Percentiles rank a stretch among this genome's conserved stretches.
phyloP scores from a whole-genome alignment of 1,140 invertebrate genomes.

The Cotesia glomerata region DNA sequence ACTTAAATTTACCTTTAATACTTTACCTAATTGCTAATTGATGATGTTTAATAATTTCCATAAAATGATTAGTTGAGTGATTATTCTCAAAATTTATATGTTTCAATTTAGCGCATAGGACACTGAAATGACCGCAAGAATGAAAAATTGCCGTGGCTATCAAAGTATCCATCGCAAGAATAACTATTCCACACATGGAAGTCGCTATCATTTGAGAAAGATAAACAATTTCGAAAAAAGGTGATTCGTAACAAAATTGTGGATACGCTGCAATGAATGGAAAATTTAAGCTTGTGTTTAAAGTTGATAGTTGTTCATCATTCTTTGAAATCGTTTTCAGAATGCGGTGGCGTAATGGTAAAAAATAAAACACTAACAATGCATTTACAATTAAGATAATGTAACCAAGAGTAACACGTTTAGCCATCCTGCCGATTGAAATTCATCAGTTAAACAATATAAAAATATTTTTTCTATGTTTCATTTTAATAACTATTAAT shows the following conservation, averaged over 20 bases:
- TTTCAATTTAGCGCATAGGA: conserved; percentile 37
- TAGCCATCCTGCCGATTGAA: conserved; percentile 36
- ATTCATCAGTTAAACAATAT: neutral
- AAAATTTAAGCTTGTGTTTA: conserved; percentile 29
- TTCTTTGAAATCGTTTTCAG: conserved; percentile 5
- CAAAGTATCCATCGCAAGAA: conserved; percentile 43
- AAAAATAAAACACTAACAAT: conserved; percentile 41
- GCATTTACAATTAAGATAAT: conserved; percentile 41
- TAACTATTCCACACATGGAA: conserved; percentile 37
- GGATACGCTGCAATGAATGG: conserved; percentile 45
- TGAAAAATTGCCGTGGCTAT: conserved; percentile 47
- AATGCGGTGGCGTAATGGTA: conserved; percentile 37
- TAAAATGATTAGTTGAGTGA: neutral
- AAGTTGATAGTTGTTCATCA: conserved; percentile 6
- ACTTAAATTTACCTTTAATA: neutral
- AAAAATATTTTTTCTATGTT: neutral
- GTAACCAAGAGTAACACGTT: conserved; percentile 40
- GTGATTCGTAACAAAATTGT: conserved; percentile 37
- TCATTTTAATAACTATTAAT: neutral
- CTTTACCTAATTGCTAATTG: conserved; percentile 33
- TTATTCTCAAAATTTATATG: conserved; percentile 20
- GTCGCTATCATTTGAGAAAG: conserved; percentile 44
- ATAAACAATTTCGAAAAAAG: conserved; percentile 43
- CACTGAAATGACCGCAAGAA: conserved; percentile 44
- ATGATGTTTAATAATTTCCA: conserved; percentile 39